A percentile compares a stretch with the other conserved stretches of the same genome.
These are phyloP conservation scores for Formica aserva DNA, from an alignment of 2,888 invertebrate species.

Conservation along the genomic window DNA sequence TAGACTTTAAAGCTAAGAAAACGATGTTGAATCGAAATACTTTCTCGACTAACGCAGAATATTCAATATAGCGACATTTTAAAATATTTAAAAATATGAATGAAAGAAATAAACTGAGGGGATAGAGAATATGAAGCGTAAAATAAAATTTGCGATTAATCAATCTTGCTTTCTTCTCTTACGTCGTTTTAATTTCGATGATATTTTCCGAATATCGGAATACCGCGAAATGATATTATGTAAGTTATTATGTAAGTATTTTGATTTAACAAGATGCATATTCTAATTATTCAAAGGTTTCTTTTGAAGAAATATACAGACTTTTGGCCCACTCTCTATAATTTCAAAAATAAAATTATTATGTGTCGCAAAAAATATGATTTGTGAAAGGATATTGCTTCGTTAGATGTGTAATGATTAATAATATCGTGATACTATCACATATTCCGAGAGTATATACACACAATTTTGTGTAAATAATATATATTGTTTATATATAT, in stretches of 20 bases:
- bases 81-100: neutral
- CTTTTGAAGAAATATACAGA: neutral
- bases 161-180: neutral
- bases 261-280: neutral
- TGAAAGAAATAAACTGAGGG: neutral
- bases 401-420: neutral
- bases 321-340: neutral
- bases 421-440: neutral
- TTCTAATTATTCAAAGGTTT: neutral
- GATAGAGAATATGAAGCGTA: neutral
- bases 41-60: constrained; percentile 10
- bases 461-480: neutral
- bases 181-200: neutral
- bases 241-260: neutral
- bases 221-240: neutral
- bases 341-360: neutral
- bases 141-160: neutral
- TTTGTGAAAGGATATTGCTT: neutral
- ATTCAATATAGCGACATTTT: neutral
- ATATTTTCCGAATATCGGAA: neutral
- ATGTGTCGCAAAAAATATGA: neutral
- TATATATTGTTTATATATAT: neutral
- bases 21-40: constrained; percentile 34
- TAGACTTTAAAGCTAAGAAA: constrained; percentile 39
- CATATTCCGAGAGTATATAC: neutral